Conservation (phyloP, 53 echinoderm and acorn worm genomes). For the Apostichopus leukothele region DNA sequence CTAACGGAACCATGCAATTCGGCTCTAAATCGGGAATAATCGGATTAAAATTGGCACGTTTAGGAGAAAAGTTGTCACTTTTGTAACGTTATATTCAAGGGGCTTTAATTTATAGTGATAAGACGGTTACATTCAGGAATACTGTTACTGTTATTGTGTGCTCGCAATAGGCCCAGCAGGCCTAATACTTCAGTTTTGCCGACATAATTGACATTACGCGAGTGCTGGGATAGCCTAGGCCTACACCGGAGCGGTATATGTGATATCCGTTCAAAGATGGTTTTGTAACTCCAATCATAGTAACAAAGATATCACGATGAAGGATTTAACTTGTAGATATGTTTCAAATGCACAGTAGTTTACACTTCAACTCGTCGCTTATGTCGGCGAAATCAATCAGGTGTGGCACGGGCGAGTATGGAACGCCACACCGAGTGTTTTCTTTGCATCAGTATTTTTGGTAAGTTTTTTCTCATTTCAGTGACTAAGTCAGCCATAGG, state of each 20-base stretch:
- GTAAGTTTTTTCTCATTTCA: constrained; percentile 60
- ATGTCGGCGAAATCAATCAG: constrained; percentile 59
- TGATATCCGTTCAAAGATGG: background rate
- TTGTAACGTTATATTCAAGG: background rate
- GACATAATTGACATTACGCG: background rate
- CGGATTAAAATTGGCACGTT: background rate
- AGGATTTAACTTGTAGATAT: constrained; percentile 41
- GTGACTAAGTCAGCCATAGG: background rate
- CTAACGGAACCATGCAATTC: background rate
- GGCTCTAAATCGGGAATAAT: constrained; percentile 14
- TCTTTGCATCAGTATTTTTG: constrained; percentile 95
- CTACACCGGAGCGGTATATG: background rate
- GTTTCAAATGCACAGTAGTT: constrained; percentile 44
- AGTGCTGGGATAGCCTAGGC: background rate
- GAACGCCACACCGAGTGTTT: constrained; percentile 99
- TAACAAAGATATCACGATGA: constrained; percentile 38
- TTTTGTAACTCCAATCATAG: background rate
- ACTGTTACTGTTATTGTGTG: background rate
- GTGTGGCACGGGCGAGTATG: constrained; percentile 78
- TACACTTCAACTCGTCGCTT: constrained; percentile 54
- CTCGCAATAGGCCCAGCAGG: background rate
- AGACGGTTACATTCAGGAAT: too few species aligned
- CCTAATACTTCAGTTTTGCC: too few species aligned
- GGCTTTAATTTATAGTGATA: background rate
- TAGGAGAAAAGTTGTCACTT: background rate